Conservation (phyloP, 37 sponge, comb jelly and placozoan genomes). For the Ephydatia muelleri region DNA sequence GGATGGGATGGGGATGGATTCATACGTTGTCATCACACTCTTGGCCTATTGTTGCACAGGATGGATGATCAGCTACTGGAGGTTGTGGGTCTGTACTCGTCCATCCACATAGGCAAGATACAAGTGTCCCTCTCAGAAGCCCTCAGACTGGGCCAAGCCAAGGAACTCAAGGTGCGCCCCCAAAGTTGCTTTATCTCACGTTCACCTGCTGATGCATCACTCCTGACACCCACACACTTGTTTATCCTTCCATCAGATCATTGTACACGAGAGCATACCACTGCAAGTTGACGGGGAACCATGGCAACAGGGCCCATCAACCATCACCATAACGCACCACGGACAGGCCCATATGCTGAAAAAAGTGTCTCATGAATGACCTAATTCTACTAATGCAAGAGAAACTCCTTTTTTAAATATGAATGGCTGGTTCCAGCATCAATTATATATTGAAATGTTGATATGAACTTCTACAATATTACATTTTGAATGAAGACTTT, state of each 20-base stretch:
- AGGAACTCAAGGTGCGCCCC: constrained; percentile 64
- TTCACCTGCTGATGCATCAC: background rate
- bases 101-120: constrained; percentile 83
- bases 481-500: background rate
- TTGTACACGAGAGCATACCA: constrained; percentile 75
- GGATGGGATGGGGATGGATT: no score
- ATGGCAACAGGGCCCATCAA: constrained; percentile 89
- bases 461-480: no score
- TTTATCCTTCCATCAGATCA: constrained; percentile 53
- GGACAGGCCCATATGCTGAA: constrained; percentile 64
- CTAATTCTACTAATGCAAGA: background rate
- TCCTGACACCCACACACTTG: background rate
- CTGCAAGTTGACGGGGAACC: constrained; percentile 97
- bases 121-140: constrained; percentile 88
- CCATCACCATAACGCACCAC: constrained; percentile 72
- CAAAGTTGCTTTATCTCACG: background rate
- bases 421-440: background rate
- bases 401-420: background rate
- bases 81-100: constrained; percentile 90
- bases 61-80: constrained; percentile 89
- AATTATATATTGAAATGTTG: background rate
- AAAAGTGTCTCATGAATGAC: constrained; percentile 15
- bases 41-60: no score
- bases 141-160: constrained; percentile 83
- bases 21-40: no score